Evolutionary conservation across 1,140 invertebrate genomes (phyloP), one percentile per base, ranked within the genome.

Genomic region (Holcopasites calliopsidis): DNA sequence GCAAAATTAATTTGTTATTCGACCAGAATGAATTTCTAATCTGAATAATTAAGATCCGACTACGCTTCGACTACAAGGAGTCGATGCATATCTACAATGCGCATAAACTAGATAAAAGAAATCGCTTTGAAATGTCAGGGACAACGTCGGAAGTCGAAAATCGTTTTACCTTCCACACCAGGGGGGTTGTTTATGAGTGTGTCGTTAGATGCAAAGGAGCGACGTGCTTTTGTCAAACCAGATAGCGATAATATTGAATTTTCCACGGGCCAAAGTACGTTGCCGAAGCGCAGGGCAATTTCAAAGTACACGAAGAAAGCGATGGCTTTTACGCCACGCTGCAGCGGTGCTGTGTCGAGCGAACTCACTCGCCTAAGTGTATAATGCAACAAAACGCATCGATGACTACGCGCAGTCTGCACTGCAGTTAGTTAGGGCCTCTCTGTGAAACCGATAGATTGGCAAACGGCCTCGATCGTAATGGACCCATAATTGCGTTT

Each of bases 401-500:
- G 8, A 26, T 35, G 58, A 65, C n/a, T 28, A 60, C 23, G 50
- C 40, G 28, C 49, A 66, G 69, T 74, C n/a, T 26, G 44, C 44
- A 13, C n/a, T 58, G 44, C 58, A 50, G 44, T 44, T 60, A 71
- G 68, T 76, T 62, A 79, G 31, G 60, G 28, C 60, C 21, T 21
- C 73, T 35, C 61, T 50, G 31, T 58, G 57, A 73, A 40, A 76
- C 47, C 73, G 64, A 35, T 62, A 44, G 64, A 70, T 61, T 62
- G 50, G 28, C 73, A 71, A 77, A 82, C 62, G 64, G 72, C n/a
- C 54, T 79, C 58, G 61, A 61, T 80, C 66, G 76, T 85, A 86
- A 86, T 86, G 83, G 82, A 55, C 79, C 80, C 38, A 71, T 88
- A 87, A 88, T 88, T 85, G 82, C 80, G 80, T 87, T 88, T 87